Evolutionary conservation across 2,113 vertebrate genomes (phyloP), one percentile per base, ranked within the genome.

Genomic region (Lanius ludovicianus): DNA sequence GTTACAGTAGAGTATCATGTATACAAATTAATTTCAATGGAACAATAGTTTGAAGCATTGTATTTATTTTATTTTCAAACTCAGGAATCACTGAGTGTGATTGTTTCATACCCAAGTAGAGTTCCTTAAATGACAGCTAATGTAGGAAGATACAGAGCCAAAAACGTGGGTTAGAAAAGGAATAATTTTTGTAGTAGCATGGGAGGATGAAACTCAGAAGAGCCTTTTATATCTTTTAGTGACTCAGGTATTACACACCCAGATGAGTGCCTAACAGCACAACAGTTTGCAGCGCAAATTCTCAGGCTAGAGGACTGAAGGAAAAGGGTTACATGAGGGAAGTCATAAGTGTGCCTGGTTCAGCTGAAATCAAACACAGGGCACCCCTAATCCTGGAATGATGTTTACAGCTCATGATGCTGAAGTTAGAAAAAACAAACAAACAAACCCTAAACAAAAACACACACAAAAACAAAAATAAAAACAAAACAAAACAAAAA

Each of bases 31-130:
- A 90, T 95, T 94, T 86, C 30, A 74, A 60, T 63, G 44, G 79
- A 96, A 93, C 67, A 68, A 92, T 74, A 85, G 82, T 85, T 71
- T 77, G 60, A 94, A 83, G 47, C 28, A 63, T 73, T 80, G 39
- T 78, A 80, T 90, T 92, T 3, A 77, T 90, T 88, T 96, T 79
- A 80, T 94, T 93, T 96, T 90, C 82, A 65, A 95, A 79, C 33
- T 85, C 63, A 55, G 89, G 64, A 93, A 94, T 83, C 25, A 70
- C 64, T 84, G 75, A 80, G 76, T 80, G 46, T 62, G 42, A 67
- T 93, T 52, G 59, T 94, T 94, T 84, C 79, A 37, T 81, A 77
- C 62, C 15, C 30, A 80, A 70, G 63, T 6, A 69, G 52, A 77
- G 47, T 88, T 93, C 85, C 77, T 73, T 59, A 93, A 55, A 67